Evolutionary conservation across 2,888 invertebrate genomes (phyloP).

Genomic region (Lasioglossum zephyrum): DNA sequence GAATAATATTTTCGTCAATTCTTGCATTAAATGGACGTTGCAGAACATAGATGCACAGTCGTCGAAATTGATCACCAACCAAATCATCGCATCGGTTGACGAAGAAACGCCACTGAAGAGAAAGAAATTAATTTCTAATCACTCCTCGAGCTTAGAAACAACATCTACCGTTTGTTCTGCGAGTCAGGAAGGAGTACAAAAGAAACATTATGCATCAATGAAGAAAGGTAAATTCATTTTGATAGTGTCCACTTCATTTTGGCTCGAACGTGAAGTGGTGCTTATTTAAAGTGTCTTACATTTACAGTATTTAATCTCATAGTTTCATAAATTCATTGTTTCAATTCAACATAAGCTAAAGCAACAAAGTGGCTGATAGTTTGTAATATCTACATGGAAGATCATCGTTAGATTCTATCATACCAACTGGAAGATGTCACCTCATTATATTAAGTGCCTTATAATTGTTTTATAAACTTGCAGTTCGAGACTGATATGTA

Average conservation of each 20-base stretch:
- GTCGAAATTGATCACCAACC: conserved; percentile 40
- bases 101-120: conserved; percentile 66
- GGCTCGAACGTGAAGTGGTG: neutral
- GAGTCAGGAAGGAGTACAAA: conserved; percentile 47
- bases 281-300: neutral
- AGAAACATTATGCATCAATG: conserved; percentile 36
- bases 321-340: neutral
- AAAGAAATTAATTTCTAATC: conserved; percentile 58
- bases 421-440: conserved; percentile 45
- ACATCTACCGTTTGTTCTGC: conserved; percentile 47
- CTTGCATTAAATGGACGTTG: conserved; percentile 43
- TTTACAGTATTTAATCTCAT: neutral
- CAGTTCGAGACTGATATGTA: conserved; percentile 16
- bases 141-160: conserved; percentile 40
- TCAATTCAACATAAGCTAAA: neutral
- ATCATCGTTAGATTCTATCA: conserved; percentile 17
- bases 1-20: conserved; percentile 34
- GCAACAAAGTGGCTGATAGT: neutral
- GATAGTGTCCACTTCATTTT: neutral
- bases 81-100: conserved; percentile 16
- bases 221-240: conserved; percentile 11
- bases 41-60: conserved; percentile 36
- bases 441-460: conserved; percentile 5
- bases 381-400: conserved; percentile 42
- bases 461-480: neutral